Conservation (phyloP, 2,888 invertebrate species). For the Dynastes maya region DNA sequence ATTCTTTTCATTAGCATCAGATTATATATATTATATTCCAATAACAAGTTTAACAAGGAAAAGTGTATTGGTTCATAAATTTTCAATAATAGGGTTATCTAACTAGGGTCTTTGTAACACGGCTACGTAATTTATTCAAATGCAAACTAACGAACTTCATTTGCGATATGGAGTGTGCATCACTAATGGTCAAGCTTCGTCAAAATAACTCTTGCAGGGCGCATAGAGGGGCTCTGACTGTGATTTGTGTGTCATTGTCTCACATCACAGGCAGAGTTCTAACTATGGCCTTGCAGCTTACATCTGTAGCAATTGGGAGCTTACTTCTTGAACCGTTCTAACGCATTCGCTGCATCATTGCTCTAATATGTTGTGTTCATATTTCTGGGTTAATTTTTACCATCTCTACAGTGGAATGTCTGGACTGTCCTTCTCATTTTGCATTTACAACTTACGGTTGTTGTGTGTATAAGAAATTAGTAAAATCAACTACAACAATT, state of each 20-base stretch:
- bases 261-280: slow-evolving; percentile 98
- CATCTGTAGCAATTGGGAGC: slow-evolving; percentile 40
- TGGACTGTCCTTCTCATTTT: not conserved
- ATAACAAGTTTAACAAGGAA: not conserved
- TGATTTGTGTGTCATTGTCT: slow-evolving; percentile 79
- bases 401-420: slow-evolving; percentile 8
- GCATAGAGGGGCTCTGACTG: slow-evolving; percentile 83
- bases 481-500: not conserved
- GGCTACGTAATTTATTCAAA: slow-evolving; percentile 10
- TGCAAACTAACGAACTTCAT: slow-evolving; percentile 34
- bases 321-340: slow-evolving; percentile 32
- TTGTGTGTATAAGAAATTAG: slow-evolving; percentile 10
- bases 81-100: slow-evolving; percentile 9
- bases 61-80: slow-evolving; percentile 17
- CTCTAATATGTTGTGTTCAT: slow-evolving; percentile 32
- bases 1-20: not conserved
- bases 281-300: slow-evolving; percentile 78
- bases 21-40: not conserved
- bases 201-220: slow-evolving; percentile 58
- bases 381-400: not conserved
- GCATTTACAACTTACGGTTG: not conserved
- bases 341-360: slow-evolving; percentile 8
- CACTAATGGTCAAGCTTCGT: slow-evolving; percentile 36
- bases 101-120: slow-evolving; percentile 18
- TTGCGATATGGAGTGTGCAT: slow-evolving; percentile 33